These are phyloP conservation scores for Macroramphosus scolopax DNA, from an alignment of 2,797 vertebrate species.

Conservation along the genomic window DNA sequence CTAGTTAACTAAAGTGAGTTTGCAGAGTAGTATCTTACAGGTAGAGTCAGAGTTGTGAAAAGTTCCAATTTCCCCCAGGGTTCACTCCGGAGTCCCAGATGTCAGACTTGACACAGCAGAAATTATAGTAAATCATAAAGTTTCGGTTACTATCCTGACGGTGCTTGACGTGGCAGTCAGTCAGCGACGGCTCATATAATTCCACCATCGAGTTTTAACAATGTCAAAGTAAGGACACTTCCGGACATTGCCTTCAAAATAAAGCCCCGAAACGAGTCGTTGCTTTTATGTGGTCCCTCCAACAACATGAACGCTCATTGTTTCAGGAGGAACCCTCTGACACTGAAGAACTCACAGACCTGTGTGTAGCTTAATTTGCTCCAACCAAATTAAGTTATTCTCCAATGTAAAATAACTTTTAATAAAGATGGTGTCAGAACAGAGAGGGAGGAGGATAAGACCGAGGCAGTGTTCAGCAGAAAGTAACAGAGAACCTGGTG, in stretches of 20 bases:
- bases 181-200: background rate
- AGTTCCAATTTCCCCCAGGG: slow-evolving; percentile 5
- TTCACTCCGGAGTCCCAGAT: background rate
- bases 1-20: background rate
- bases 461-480: no score
- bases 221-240: background rate
- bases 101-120: background rate
- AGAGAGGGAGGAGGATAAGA: no score
- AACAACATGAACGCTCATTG: no score
- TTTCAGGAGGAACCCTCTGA: no score
- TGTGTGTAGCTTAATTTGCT: no score
- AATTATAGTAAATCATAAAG: background rate
- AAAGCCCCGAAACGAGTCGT: slow-evolving; percentile 7
- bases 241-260: slow-evolving; percentile 25
- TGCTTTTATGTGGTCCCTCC: no score
- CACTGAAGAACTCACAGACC: no score
- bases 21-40: slow-evolving; percentile 2
- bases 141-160: background rate
- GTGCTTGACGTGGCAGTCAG: slow-evolving; percentile 50
- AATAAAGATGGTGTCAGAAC: no score
- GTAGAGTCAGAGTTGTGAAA: background rate
- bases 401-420: no score
- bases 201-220: background rate
- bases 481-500: no score
- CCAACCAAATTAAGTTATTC: no score